Evolutionary conservation across 2,113 vertebrate genomes (phyloP).

Genomic region (Phainopepla nitens): DNA sequence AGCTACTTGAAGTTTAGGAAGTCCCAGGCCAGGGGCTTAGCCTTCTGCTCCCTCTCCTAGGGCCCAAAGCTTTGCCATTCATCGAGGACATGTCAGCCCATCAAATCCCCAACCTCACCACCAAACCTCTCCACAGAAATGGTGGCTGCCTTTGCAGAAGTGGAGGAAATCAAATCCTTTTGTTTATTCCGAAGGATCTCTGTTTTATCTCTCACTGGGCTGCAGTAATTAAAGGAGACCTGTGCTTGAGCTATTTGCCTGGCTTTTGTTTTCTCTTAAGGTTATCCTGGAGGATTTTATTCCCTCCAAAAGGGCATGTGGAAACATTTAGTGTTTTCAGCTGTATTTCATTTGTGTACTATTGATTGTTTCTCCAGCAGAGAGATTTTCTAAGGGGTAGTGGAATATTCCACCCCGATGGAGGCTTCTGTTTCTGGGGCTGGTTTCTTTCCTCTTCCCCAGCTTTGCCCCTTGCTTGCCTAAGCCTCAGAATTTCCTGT

Average conservation of each 20-base stretch:
- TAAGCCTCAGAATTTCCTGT: rapidly evolving
- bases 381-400: not conserved
- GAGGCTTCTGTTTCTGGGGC: not conserved
- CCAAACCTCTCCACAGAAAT: not conserved
- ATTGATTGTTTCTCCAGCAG: not conserved
- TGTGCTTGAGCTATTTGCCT: not conserved
- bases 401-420: not conserved
- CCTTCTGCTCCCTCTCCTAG: not conserved
- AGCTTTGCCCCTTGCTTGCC: not conserved
- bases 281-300: constrained; percentile 1
- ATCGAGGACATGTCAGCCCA: not conserved
- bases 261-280: constrained; percentile 21
- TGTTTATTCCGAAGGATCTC: constrained; percentile 3
- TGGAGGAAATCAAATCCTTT: constrained; percentile 33
- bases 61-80: not conserved
- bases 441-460: not conserved
- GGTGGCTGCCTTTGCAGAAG: not conserved
- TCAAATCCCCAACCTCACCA: not conserved
- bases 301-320: constrained; percentile 14
- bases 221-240: constrained; percentile 59
- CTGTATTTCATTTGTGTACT: not conserved
- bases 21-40: not conserved
- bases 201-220: constrained; percentile 53
- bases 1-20: not conserved
- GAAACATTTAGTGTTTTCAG: constrained; percentile 17